Evolutionary conservation across 2,888 invertebrate species (phyloP), one percentile per base, ranked within the genome.

Genomic region (Axea sp.): DNA sequence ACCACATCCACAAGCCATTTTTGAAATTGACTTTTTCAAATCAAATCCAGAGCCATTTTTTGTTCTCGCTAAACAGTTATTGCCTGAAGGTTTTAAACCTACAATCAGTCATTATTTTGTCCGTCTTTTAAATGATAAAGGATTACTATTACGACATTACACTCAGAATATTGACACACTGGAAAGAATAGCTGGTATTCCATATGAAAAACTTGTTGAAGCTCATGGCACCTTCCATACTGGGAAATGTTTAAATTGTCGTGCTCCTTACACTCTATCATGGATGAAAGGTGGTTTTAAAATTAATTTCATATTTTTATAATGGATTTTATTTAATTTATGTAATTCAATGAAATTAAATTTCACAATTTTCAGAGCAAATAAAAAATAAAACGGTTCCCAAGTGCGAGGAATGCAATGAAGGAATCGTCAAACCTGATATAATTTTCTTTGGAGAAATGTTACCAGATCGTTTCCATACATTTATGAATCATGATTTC

Each of bases 371-470:
- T 88, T 49, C 88, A 94, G 94, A 93, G 59, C 90, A 91, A 83
- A 94, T 95, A 68, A 91, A 94, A 76, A 88, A 91, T 0, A 94
- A 93, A 81, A 88, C 90, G 73, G 90, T 96, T 65, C 96, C 97
- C 7, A 92, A 90, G 33, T 98, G 97, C 84, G 90, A 91, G 1
- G 88, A 90, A 26, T 96, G 96, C 82, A 88, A 90, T 35, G 90
- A 91, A 0, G 93, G 93, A 0, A 89, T 96, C 2, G 95, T 98
- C 0, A 98, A 98, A 86, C 98, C 98, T 4, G 97, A 98, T 83
- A 96, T 99, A 79, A 94, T 98, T 7, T 97, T 99, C 89, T 99
- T 98, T 87, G 98, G 98, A 0, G 98, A 98, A 89, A 91, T 91
- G 84, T 90, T 98, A 8, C 97, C 98, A 0, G 88, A 90, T 0